Conservation (phyloP, 2,888 invertebrate species). For the Hylaea fasciaria region DNA sequence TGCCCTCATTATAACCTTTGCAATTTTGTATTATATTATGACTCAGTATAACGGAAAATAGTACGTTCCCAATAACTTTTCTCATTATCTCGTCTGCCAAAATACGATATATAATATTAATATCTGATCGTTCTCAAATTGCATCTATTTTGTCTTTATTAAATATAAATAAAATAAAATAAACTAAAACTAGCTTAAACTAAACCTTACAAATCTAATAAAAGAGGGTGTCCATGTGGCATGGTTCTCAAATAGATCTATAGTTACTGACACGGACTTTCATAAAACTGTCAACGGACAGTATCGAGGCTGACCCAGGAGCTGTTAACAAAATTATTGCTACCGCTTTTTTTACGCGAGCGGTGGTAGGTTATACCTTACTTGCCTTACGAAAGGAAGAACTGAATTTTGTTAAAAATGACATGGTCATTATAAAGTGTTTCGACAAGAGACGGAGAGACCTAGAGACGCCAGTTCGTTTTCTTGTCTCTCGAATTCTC, state of each 20-base stretch:
- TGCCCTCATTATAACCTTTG: no score
- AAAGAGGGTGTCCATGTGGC: no score
- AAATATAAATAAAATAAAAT: no score
- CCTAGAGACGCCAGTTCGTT: conserved; percentile 24
- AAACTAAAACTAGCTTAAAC: no score
- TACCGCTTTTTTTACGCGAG: not conserved
- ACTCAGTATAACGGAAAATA: not conserved
- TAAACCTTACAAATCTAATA: no score
- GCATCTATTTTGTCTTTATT: no score
- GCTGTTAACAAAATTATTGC: conserved; percentile 19
- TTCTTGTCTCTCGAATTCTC: conserved; percentile 53
- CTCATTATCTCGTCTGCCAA: conserved; percentile 13
- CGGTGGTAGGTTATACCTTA: no score
- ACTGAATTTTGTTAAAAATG: no score
- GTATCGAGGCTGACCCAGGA: conserved; percentile 45
- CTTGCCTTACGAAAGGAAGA: no score
- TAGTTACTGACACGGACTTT: conserved; percentile 53
- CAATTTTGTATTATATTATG: no score
- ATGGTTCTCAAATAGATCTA: conserved; percentile 40
- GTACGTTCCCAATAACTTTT: conserved; percentile 16
- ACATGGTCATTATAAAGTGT: not conserved
- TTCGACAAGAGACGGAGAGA: conserved; percentile 24
- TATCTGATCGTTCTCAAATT: no score
- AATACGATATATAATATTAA: conserved; percentile 13
- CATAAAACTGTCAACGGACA: conserved; percentile 52